A percentile compares a stretch with the other conserved stretches of the same genome.
These are phyloP conservation scores for Halcyon smyrnensis DNA, from an alignment of 2,797 vertebrate species.

Conservation along the genomic window DNA sequence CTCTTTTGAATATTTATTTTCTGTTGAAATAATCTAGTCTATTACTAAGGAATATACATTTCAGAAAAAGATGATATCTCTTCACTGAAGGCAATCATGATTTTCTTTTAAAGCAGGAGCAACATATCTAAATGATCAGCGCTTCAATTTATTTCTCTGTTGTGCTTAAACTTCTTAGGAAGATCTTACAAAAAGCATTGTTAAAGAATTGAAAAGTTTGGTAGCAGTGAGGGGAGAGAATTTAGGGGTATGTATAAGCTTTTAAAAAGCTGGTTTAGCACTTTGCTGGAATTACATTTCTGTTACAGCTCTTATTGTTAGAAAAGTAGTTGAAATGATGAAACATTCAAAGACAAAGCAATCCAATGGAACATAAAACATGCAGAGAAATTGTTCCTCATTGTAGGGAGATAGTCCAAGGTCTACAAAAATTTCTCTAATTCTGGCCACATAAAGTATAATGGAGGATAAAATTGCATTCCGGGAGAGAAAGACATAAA, in stretches of 20 bases:
- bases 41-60: constrained; percentile 17
- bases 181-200: background rate
- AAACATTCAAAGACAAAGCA: background rate
- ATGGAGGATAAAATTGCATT: background rate
- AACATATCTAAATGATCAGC: background rate
- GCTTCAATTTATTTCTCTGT: background rate
- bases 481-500: background rate
- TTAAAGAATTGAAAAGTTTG: background rate
- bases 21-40: constrained; percentile 25
- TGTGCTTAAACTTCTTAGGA: background rate
- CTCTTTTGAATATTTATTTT: constrained; percentile 60
- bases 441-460: background rate
- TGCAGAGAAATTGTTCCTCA: background rate
- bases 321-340: background rate
- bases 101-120: background rate
- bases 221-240: background rate
- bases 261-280: background rate
- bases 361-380: background rate
- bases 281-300: background rate
- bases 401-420: background rate
- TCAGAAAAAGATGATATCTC: background rate
- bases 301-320: background rate
- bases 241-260: background rate
- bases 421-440: background rate
- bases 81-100: background rate